Base-by-base conservation (phyloP, 2,797 vertebrate genomes). In the Parauchenoglanis ngamensis region DNA sequence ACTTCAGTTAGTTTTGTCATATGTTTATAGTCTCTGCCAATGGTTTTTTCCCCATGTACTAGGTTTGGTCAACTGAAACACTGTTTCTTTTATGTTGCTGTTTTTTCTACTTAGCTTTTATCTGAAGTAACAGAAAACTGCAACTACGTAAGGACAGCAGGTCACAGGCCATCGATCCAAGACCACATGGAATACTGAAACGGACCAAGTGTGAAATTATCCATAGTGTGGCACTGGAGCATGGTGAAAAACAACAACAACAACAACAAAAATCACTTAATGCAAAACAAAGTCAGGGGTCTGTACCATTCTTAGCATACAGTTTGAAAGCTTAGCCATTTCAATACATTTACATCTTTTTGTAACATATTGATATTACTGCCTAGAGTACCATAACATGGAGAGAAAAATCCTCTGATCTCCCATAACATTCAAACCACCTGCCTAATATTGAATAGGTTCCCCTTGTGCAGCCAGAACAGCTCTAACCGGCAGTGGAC, bases 121-220 rank as follows among this genome's bases (percentile, higher is more conserved):
- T 56, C 17, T 35, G 76, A 79, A 4, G 54, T 78, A 54, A 57
- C 52, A 56, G 52, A 56, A 78, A 78, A 77, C 76, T 57, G 54
- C 54, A 79, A 17, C 15, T 31, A 78, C 7, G 6, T 54, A 54
- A 21, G 28, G 52, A 56, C 17, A 35, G 76, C n/a, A 77, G 75
- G 52, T 77, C 75, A 77, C 77, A 79, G 28, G 54, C 77, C 54
- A 57, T 59, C 28, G 31, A 57, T 79, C 54, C 12, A 59, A 57
- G 77, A 59, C 28, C 54, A 79, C 19, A 23, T 59, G 54, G 19
- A 59, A 57, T 79, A 56, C 54, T 23, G 28, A 35, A 79, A 35
- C 17, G 2, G 17, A 21, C 75, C 49, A 78, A 79, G 31, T 79
- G 76, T 79, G 54, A 79, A 79, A 79, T 57, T 35, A 54, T 77